Conservation (phyloP, 2,888 invertebrate genomes). For the Anoplius nigerrimus region DNA sequence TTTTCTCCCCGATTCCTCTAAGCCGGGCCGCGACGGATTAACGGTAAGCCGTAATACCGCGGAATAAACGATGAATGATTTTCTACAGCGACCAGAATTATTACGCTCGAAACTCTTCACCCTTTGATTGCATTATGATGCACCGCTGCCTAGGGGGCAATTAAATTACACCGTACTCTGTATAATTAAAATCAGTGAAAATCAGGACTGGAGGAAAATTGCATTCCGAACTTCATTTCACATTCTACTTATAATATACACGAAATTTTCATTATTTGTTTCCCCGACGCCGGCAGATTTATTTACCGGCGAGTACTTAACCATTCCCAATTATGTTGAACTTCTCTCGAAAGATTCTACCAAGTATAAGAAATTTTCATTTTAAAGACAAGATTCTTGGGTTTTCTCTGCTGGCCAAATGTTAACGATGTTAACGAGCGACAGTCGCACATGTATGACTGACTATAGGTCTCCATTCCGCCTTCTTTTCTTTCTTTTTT, state of each 20-base stretch:
- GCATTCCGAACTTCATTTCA: conserved; percentile 28
- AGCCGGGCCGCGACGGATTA: conserved; percentile 16
- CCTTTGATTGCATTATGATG: conserved; percentile 54
- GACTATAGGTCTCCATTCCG: no score
- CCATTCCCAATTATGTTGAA: no score
- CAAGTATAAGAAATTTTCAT: no score
- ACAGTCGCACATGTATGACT: no score
- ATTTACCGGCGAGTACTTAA: no score
- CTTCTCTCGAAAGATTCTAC: no score
- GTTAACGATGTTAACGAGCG: no score
- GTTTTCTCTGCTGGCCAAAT: no score
- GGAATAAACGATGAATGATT: conserved; percentile 29
- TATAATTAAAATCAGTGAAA: conserved; percentile 48
- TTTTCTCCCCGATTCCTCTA: no score
- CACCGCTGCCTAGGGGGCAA: conserved; percentile 46
- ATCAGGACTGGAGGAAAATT: conserved; percentile 31
- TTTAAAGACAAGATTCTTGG: no score
- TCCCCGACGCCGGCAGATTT: background rate
- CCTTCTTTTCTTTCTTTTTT: no score
- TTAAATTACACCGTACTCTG: conserved; percentile 53
- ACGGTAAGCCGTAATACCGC: conserved; percentile 33
- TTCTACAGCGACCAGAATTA: conserved; percentile 29
- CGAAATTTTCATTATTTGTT: background rate
- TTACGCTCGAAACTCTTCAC: conserved; percentile 47
- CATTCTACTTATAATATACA: conserved; percentile 18